A percentile compares a stretch with the other conserved stretches of the same genome.
Conservation (phyloP, 2,113 vertebrate genomes). For the Rhynchopsitta pachyrhyncha region DNA sequence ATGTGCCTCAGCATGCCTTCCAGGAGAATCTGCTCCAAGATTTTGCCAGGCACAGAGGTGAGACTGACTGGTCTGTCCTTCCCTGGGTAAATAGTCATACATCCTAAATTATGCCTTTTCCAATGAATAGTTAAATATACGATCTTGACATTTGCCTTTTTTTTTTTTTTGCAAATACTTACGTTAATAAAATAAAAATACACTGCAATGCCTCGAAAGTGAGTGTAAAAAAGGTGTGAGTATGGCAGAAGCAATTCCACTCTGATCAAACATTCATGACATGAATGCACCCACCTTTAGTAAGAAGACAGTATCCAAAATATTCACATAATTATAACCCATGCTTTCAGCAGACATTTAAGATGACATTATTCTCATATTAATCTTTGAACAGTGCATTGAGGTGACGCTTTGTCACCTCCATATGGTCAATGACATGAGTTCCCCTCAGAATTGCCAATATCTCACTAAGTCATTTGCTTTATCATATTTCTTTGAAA, state of each 20-base stretch:
- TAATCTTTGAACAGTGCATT: constrained; percentile 36
- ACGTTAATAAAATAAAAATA: background rate
- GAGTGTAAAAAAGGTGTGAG: background rate
- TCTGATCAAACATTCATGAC: constrained; percentile 4
- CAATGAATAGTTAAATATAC: background rate
- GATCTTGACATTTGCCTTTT: background rate
- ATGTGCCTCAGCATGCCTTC: no score
- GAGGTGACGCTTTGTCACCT: constrained; percentile 46
- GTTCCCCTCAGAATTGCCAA: constrained; percentile 24
- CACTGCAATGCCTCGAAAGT: background rate
- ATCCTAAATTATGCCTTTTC: background rate
- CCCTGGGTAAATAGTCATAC: background rate
- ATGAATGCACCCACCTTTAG: background rate
- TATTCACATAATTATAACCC: constrained; percentile 39
- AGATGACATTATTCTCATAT: constrained; percentile 26
- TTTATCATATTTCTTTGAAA: constrained; percentile 51
- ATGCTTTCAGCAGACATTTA: constrained; percentile 14
- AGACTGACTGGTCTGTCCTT: no score
- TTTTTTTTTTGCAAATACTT: background rate
- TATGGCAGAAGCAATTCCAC: background rate
- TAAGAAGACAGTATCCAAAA: constrained; percentile 30
- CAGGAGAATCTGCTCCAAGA: no score
- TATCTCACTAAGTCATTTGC: constrained; percentile 32
- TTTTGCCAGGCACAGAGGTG: no score
- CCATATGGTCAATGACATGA: background rate